Percentiles rank a stretch among this genome's conserved stretches.
These are phyloP conservation scores for Symphodus melops DNA, from an alignment of 2,113 vertebrate genomes.

Conservation along the genomic window DNA sequence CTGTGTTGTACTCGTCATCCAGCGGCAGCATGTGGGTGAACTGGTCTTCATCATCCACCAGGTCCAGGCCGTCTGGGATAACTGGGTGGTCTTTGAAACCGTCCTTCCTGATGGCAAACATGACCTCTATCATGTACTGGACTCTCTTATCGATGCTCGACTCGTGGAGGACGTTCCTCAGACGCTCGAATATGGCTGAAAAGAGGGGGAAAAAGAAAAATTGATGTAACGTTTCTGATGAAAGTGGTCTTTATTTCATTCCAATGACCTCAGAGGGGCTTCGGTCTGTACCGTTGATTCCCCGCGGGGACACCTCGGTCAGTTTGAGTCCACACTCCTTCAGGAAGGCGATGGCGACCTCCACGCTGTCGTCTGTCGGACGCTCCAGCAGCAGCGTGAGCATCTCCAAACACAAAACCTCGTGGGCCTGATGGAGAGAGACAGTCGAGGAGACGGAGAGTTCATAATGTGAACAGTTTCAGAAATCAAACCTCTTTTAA, in stretches of 20 bases:
- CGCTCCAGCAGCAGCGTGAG: constrained; percentile 96
- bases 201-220: background rate
- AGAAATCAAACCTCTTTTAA: background rate
- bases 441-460: background rate
- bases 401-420: constrained; percentile 98
- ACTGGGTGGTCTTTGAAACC: constrained; percentile 98
- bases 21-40: constrained; percentile 98
- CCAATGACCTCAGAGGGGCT: background rate
- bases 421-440: constrained; percentile 87
- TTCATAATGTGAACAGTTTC: background rate
- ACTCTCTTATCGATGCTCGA: constrained; percentile 98
- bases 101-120: constrained; percentile 98
- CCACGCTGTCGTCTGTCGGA: constrained; percentile 97
- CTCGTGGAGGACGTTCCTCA: constrained; percentile 96
- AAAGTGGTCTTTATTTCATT: too few species aligned
- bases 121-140: constrained; percentile 99
- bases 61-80: constrained; percentile 91
- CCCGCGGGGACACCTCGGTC: constrained; percentile 95
- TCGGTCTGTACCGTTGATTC: constrained; percentile 91
- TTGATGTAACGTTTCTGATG: too few species aligned
- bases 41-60: constrained; percentile 97
- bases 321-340: constrained; percentile 98
- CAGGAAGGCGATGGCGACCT: constrained; percentile 96
- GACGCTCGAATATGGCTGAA: constrained; percentile 96
- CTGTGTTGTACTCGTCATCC: constrained; percentile 95